Percentiles rank a stretch among this genome's conserved stretches.
Conservation (phyloP, 2,797 vertebrate species). For the Centroberyx gerrardi region DNA sequence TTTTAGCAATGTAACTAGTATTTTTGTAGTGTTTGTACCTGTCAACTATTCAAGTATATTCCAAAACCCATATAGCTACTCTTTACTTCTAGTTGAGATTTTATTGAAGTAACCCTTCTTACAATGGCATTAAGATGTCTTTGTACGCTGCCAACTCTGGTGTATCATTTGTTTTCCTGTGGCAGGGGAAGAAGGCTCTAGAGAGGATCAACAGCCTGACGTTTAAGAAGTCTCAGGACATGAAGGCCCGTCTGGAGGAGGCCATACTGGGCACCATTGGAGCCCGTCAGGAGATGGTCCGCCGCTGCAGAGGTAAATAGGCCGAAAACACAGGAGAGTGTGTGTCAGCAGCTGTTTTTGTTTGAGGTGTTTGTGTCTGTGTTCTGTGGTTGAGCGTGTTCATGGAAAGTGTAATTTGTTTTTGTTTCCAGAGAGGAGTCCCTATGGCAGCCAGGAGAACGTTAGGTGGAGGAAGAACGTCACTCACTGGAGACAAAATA, state of each 20-base stretch:
- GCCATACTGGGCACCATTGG: constrained; percentile 93
- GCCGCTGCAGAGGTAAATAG: constrained; percentile 89
- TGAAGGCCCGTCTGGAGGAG: constrained; percentile 95
- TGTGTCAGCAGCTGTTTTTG: neutral
- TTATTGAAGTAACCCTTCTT: too few species aligned
- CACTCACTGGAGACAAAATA: constrained; percentile 92
- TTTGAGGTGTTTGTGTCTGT: constrained; percentile 3
- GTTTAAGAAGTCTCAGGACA: constrained; percentile 96
- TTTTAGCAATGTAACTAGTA: neutral
- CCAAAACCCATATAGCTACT: neutral
- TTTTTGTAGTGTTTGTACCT: neutral
- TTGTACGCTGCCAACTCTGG: neutral
- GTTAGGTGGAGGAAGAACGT: constrained; percentile 95
- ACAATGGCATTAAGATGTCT: neutral
- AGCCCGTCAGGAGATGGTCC: constrained; percentile 95
- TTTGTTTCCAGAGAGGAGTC: constrained; percentile 87
- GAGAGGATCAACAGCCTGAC: constrained; percentile 95
- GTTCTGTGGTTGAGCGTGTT: constrained; percentile 9
- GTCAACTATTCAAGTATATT: neutral
- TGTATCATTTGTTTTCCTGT: neutral
- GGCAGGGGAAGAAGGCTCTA: constrained; percentile 90
- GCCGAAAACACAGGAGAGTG: neutral
- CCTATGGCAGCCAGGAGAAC: constrained; percentile 92
- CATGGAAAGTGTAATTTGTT: constrained; percentile 31
- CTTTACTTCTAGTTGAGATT: constrained; percentile 2